These are phyloP conservation scores for Sminthurides bifidus DNA, from an alignment of 1,140 invertebrate genomes.

Conservation along the genomic window DNA sequence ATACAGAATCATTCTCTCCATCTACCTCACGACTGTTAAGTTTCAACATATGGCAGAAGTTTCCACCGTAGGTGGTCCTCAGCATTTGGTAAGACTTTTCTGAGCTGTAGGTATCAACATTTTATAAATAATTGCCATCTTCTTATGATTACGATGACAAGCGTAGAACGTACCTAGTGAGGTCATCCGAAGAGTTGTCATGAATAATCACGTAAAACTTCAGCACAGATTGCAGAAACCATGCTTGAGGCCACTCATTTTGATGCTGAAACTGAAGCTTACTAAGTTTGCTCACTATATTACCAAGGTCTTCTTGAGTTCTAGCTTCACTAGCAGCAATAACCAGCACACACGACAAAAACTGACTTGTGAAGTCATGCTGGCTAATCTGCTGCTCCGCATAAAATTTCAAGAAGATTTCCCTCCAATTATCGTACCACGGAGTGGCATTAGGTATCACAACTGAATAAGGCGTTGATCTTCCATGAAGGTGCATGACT, in stretches of 20 bases:
- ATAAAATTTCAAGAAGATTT: constrained; percentile 56
- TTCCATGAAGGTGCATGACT: neutral
- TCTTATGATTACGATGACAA: constrained; percentile 58
- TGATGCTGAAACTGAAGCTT: constrained; percentile 30
- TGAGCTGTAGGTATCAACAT: constrained; percentile 47
- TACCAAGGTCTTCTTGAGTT: constrained; percentile 18
- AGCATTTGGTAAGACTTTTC: constrained; percentile 68
- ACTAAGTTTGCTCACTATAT: constrained; percentile 20
- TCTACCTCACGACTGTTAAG: constrained; percentile 65
- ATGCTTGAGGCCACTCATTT: constrained; percentile 22
- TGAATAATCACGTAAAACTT: constrained; percentile 31
- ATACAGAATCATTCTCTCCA: constrained; percentile 40
- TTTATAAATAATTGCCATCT: constrained; percentile 13
- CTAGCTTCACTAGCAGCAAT: constrained; percentile 58
- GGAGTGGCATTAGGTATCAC: constrained; percentile 63
- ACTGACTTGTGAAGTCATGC: constrained; percentile 90
- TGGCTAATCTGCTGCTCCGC: constrained; percentile 37
- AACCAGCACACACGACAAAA: constrained; percentile 76
- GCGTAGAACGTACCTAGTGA: constrained; percentile 64
- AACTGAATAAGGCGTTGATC: constrained; percentile 37
- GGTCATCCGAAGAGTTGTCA: constrained; percentile 42
- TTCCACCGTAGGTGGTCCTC: constrained; percentile 68
- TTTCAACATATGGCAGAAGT: constrained; percentile 73
- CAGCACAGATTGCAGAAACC: constrained; percentile 24
- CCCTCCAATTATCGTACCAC: constrained; percentile 95